These are phyloP conservation scores for Nerophis lumbriciformis DNA, from an alignment of 2,113 vertebrate species.

Conservation along the genomic window DNA sequence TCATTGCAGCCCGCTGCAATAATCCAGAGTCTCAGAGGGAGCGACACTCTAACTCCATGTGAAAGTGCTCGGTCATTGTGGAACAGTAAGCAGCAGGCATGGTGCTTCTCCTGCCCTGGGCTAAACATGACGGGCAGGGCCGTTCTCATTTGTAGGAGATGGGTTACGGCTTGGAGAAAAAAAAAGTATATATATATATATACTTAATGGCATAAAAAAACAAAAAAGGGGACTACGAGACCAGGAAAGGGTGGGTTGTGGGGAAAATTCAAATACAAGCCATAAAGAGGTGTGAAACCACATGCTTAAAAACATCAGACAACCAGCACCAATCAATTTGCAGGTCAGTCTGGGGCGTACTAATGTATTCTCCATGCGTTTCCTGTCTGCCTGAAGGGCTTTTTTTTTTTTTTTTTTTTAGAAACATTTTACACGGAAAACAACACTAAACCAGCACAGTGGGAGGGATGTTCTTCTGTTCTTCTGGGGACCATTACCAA, in stretches of 20 bases:
- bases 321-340: constrained; percentile 3
- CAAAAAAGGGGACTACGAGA: constrained; percentile 44
- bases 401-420: neutral
- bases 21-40: constrained; percentile 8
- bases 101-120: neutral
- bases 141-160: constrained; percentile 1
- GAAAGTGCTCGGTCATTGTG: constrained; percentile 15
- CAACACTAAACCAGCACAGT: constrained; percentile 11
- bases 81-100: neutral
- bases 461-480: constrained; percentile 23
- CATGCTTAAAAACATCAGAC: neutral
- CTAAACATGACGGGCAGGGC: constrained; percentile 17
- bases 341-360: constrained; percentile 19
- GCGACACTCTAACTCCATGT: neutral
- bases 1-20: constrained; percentile 20
- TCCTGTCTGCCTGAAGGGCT: too few species aligned
- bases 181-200: too few species aligned
- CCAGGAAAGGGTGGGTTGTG: constrained; percentile 42
- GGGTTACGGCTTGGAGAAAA: too few species aligned
- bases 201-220: constrained; percentile 32
- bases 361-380: constrained; percentile 41
- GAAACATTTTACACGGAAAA: constrained; percentile 8
- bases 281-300: constrained; percentile 24
- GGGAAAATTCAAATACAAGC: constrained; percentile 26
- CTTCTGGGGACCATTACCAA: constrained; percentile 27